Conservation (phyloP, 1,140 invertebrate species). For the Conus ventricosus region DNA sequence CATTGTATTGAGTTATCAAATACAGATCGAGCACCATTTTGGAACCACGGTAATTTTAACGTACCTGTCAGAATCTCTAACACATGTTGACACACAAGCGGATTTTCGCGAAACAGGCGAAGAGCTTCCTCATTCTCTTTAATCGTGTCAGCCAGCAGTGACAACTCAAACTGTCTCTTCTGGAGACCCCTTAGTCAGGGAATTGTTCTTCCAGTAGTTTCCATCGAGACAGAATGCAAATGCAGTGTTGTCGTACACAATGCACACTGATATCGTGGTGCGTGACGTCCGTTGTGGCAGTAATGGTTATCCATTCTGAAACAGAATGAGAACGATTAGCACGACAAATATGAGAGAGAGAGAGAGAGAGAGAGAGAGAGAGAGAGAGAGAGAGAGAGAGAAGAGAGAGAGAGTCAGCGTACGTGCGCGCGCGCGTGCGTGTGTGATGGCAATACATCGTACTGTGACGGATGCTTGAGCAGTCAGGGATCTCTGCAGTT, state of each 20-base stretch:
- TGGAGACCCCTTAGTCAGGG: conserved; percentile 19
- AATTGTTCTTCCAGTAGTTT: conserved; percentile 28
- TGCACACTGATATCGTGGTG: conserved; percentile 31
- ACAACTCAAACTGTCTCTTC: conserved; percentile 31
- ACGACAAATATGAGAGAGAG: background rate
- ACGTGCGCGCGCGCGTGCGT: too few relatives aligned
- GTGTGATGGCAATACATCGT: too few relatives aligned
- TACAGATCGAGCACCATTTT: too few relatives aligned
- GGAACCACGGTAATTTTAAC: too few relatives aligned
- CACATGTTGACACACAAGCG: conserved; percentile 27
- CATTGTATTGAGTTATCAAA: too few relatives aligned
- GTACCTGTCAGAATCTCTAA: conserved; percentile 34
- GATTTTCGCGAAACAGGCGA: conserved; percentile 20
- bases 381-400: too few relatives aligned
- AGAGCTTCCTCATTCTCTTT: conserved; percentile 11
- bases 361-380: too few relatives aligned
- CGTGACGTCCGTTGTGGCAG: background rate
- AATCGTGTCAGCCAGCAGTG: background rate
- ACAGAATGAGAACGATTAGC: too few relatives aligned
- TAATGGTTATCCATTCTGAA: conserved; percentile 4
- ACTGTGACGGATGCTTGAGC: too few relatives aligned
- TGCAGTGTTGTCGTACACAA: background rate
- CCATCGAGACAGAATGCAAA: conserved; percentile 32
- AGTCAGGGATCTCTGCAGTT: too few relatives aligned
- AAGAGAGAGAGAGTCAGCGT: too few relatives aligned